Evolutionary conservation across 2,797 vertebrate species (phyloP).

Genomic region (Pogonophryne albipinna): DNA sequence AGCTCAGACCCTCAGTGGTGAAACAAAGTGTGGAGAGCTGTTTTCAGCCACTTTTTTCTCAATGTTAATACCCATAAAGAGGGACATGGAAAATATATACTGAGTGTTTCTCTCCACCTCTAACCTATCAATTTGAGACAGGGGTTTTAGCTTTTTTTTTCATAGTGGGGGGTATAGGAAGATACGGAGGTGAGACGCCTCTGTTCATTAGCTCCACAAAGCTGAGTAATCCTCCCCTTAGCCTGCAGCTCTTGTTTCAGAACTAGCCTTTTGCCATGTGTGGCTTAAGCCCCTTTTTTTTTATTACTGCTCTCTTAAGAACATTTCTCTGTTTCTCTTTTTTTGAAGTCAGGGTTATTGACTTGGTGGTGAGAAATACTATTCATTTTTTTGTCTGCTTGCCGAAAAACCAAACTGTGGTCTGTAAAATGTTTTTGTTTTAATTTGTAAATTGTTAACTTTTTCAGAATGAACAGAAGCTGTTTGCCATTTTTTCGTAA

Average conservation of each 20-base stretch:
- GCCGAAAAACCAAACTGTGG: slow-evolving; percentile 86
- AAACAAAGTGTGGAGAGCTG: slow-evolving; percentile 62
- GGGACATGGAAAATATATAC: slow-evolving; percentile 50
- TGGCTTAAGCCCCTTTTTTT: slow-evolving; percentile 81
- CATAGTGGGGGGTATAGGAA: slow-evolving; percentile 40
- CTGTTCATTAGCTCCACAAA: slow-evolving; percentile 75
- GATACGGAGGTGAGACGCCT: slow-evolving; percentile 62
- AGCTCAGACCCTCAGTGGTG: slow-evolving; percentile 45
- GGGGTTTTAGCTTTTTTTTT: slow-evolving; percentile 63
- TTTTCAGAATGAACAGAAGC: slow-evolving; percentile 74
- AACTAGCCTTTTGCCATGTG: slow-evolving; percentile 79
- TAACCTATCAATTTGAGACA: slow-evolving; percentile 62
- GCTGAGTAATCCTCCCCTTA: slow-evolving; percentile 76
- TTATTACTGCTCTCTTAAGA: slow-evolving; percentile 70
- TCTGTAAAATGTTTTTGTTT: slow-evolving; percentile 81
- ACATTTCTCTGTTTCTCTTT: slow-evolving; percentile 68
- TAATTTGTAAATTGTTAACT: slow-evolving; percentile 83
- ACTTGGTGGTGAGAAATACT: slow-evolving; percentile 75
- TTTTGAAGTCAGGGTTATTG: slow-evolving; percentile 71
- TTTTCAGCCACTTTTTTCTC: slow-evolving; percentile 57
- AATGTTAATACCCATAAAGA: slow-evolving; percentile 60
- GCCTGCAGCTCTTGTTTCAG: slow-evolving; percentile 77
- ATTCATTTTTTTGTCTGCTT: slow-evolving; percentile 70
- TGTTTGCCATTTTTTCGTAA: slow-evolving; percentile 71
- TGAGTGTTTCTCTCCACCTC: slow-evolving; percentile 60